Base-by-base conservation (phyloP, 1,140 invertebrate genomes). In the Pogonomyrmex californicus region DNA sequence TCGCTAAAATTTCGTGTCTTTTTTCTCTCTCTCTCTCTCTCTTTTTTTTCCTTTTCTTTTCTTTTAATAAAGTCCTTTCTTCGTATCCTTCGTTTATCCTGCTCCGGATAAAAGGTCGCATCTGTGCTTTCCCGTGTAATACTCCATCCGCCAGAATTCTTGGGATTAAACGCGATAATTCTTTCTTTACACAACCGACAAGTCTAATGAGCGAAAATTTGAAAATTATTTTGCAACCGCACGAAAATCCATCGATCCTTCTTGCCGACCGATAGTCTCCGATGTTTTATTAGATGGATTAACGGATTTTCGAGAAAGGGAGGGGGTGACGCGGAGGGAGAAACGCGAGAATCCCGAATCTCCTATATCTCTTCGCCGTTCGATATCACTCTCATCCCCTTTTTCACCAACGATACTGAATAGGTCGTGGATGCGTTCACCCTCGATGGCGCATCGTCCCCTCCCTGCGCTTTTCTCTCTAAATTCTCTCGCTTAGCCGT, bases 371-470 rank as follows among this genome's bases (percentile, higher is more conserved):
- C 60, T 63, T 66, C 44, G 65, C 56, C 65, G 54, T 86, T 65
- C 71, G 49, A 68, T 49, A 62, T 71, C 77, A 54, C 62, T 51
- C 51, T 60, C 49, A 5, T 23, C 41, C 47, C 65, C 49, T 56
- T 87, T 68, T 63, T 77, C 87, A 51, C 58, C 63, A 23, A n/a
- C 12, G 47, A 65, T 71, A 54, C 38, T 60, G 82, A 87, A 89
- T 86, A 86, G 78, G 63, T 66, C 63, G 56, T 30, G 88, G 54
- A 90, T 88, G 49, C 91, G 78, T 91, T 91, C 86, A 91, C 91
- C 90, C 66, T 38, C 62, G 56, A 47, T 79, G 70, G 62, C 71
- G 49, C 85, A 60, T 86, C 63, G 38, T 38, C 23, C 23, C 60
- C 41, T 33, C 36, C 10, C 12, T 56, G 2, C 56, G 1, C n/a